Base-by-base conservation (phyloP, 2,888 invertebrate species). In the Callyntrura sp. region DNA sequence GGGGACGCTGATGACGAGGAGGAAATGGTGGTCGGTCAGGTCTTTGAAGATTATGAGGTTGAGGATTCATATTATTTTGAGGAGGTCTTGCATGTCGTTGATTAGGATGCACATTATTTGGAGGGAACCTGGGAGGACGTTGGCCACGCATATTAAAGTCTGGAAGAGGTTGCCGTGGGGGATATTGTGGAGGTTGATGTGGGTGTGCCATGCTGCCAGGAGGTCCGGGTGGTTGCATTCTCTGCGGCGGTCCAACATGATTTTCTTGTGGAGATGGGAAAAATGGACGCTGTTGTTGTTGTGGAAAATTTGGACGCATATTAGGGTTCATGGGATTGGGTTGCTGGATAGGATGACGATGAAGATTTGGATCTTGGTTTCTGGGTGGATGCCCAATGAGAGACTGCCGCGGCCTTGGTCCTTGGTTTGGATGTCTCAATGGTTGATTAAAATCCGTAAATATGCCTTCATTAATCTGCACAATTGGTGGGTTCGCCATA, bases 381-480 rank as follows among this genome's bases (percentile, higher is more conserved):
- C 85, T 78, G 17, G 62, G 76, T 28, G 51, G 68, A 25, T 14
- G 65, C 25, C 76, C 20, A 12, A 73, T 60, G 17, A 60, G 83
- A n/a, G 73, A 85, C 51, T 88, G 90, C 14, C 83, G 70, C 12
- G 23, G 81, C 28, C 78, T 65, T 48, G 43, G 85, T 17, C 73
- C 70, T 73, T 48, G 84, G 51, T 88, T 55, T 17, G 78, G 90
- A 23, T 83, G 90, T 45, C 92, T n/a, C 65, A 92, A 85, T 1
- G 93, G 92, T 57, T 91, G 90, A 83, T 91, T 91, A 78, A 92
- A 93, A 88, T 92, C 92, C 14, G 92, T 91, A 57, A 92, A 93
- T 20, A 91, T 60, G 35, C 92, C 90, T 35, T 91, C 93, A 57
- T 90, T 91, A 83, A 93, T 85, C 78, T 92, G 93, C 6, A 85